Base-by-base conservation (phyloP, 2,888 invertebrate genomes). In the Criorhina ranunculi region DNA sequence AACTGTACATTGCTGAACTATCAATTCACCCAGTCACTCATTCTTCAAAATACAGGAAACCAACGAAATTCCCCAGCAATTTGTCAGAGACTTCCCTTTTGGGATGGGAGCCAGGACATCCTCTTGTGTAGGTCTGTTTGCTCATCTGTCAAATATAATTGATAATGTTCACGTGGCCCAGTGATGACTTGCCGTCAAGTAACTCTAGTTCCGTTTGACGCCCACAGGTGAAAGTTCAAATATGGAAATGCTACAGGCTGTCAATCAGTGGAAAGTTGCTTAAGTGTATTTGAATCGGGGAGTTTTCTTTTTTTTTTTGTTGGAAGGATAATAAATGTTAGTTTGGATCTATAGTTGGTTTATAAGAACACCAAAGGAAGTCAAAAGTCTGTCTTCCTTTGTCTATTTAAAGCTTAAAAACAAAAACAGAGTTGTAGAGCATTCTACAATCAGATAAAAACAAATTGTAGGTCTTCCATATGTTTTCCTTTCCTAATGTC, bases 121-220 rank as follows among this genome's bases (percentile, higher is more conserved):
- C 59, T 72, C 59, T 46, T 49, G 37, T 72, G 31, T 46, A 77
- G 33, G 70, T 66, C 70, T 77, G 66, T 77, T 64, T 73, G 72
- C 66, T 67, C 72, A 78, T 83, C 78, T 83, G 78, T 83, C 78
- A 83, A 78, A 78, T 73, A 62, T 78, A 83, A 83, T 83, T 83
- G 82, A 83, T 83, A 73, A 73, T 69, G 82, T 55, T 55, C 15
- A 37, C 42, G 40, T 77, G 31, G 31, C 35, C 29, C 31, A 44
- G 12, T 64, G 44, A 73, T 73, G 72, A 66, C 33, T 29, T 5
- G 33, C 29, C 40, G 11, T 46, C 62, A 51, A 62, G 40, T 44
- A 19, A 19, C 57, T 60, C 0, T 35, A 11, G 40, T 57, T 24
- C 29, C 15, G 15, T 42, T n/a, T 24, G 15, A 33, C 24, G 24